Percentiles rank a stretch among this genome's conserved stretches.
Conservation (phyloP, 92 coral and sea anemone species). For the Isaurus tuberculatus region DNA sequence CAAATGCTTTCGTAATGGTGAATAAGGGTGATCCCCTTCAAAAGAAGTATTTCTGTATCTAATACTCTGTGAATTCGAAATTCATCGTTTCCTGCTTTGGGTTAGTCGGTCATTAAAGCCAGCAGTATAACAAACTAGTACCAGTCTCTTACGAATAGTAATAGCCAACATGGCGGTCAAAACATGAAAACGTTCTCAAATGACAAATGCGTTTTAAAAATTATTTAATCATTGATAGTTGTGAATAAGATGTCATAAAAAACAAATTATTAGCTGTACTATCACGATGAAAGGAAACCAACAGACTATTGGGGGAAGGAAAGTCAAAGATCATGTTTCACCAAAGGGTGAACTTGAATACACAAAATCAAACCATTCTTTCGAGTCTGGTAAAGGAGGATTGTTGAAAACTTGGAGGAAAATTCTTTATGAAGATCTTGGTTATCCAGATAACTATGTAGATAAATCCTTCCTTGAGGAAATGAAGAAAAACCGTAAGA, state of each 20-base stretch:
- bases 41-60: no score
- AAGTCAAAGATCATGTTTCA: not conserved
- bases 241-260: not conserved
- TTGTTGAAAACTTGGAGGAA: conserved; percentile 71
- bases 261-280: not conserved
- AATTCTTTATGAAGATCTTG: conserved; percentile 89
- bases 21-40: no score
- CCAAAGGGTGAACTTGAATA: not conserved
- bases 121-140: not conserved
- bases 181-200: not conserved
- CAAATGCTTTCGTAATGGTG: not conserved
- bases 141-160: not conserved
- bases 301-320: not conserved
- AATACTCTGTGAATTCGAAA: not conserved
- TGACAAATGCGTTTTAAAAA: not conserved
- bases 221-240: not conserved
- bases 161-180: conserved; percentile 20
- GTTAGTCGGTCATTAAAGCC: not conserved
- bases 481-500: conserved; percentile 91
- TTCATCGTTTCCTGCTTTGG: not conserved
- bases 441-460: conserved; percentile 96
- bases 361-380: not conserved
- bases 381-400: not conserved
- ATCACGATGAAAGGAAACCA: not conserved
- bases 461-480: conserved; percentile 92